Base-by-base conservation (phyloP, 2,797 vertebrate species). In the Sebastes hopkinsi region DNA sequence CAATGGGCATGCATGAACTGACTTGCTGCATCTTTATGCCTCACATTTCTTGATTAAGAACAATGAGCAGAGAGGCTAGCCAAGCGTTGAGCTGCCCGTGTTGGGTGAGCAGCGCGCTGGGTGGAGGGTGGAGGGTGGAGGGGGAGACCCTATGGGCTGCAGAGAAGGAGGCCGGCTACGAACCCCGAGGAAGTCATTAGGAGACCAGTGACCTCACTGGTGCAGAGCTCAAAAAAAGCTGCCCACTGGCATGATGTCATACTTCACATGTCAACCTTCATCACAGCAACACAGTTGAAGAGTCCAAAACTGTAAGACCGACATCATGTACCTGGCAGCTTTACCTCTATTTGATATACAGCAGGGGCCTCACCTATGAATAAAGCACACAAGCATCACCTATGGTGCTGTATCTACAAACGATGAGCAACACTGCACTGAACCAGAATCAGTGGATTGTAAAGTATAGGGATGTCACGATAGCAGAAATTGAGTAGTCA, bases 41-140 rank as follows among this genome's bases (percentile, higher is more conserved):
- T 94, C 85, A 73, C 90, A 76, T 92, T 93, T 92, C 92, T 92
- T 95, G 94, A 95, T 96, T 96, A 94, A 93, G 86, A 88, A 91
- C 90, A 93, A 94, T 89, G 91, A 93, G 85, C 72, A 32, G 87
- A 92, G 87, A 82, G 88, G 89, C 87, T 84, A 86, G 86, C 90
- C 89, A 84, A 90, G 91, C 85, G 78, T 80, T 88, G 81, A 84
- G 89, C 89, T 79, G 83, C 65, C 85, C 71, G 12, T 72, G 85
- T 67, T n/a, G 90, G 77, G 75, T 65, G 75, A 87, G 88, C 83
- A 5, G 67, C 18, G 77, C 6, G 2, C 62, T 61, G 86, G 76
- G 72, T 60, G 67, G 76, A 52, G 46, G 77, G 46, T 20, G 30
- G 32, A 34, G 32, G 9, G 58, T 6, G 58, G 52, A 22, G 52